A percentile compares a stretch with the other conserved stretches of the same genome.
These are phyloP conservation scores for Eptesicus fuscus DNA, from an alignment of 2,113 vertebrate genomes.

Conservation along the genomic window DNA sequence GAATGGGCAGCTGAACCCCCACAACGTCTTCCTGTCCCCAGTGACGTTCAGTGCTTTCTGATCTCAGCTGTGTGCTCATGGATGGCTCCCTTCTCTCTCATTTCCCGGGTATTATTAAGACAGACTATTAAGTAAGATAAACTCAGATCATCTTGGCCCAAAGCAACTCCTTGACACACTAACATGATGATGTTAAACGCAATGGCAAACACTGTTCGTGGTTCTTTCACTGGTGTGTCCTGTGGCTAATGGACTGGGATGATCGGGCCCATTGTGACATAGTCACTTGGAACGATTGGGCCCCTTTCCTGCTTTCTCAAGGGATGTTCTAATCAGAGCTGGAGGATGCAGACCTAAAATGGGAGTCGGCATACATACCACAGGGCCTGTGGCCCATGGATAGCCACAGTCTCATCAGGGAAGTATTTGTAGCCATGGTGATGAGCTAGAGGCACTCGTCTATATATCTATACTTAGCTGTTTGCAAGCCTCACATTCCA, in stretches of 20 bases:
- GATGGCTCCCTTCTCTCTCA: neutral
- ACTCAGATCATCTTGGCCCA: neutral
- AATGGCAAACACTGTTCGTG: neutral
- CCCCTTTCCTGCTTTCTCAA: neutral
- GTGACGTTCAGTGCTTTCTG: neutral
- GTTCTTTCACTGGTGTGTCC: neutral
- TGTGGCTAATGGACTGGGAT: accelerated
- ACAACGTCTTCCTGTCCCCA: neutral
- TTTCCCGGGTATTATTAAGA: neutral
- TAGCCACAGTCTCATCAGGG: neutral
- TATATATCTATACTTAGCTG: neutral
- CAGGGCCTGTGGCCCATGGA: neutral
- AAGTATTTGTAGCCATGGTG: neutral
- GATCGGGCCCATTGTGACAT: neutral
- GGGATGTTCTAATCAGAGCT: neutral
- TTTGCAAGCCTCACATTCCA: neutral
- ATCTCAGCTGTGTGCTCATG: neutral
- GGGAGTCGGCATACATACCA: neutral
- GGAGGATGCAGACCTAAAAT: neutral
- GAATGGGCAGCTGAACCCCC: neutral
- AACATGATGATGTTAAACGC: neutral
- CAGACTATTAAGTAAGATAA: neutral
- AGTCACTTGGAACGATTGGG: neutral
- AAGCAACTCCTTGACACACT: neutral
- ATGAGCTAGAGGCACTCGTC: neutral